Conservation (phyloP, 2,113 vertebrate genomes). For the Sula dactylatra region DNA sequence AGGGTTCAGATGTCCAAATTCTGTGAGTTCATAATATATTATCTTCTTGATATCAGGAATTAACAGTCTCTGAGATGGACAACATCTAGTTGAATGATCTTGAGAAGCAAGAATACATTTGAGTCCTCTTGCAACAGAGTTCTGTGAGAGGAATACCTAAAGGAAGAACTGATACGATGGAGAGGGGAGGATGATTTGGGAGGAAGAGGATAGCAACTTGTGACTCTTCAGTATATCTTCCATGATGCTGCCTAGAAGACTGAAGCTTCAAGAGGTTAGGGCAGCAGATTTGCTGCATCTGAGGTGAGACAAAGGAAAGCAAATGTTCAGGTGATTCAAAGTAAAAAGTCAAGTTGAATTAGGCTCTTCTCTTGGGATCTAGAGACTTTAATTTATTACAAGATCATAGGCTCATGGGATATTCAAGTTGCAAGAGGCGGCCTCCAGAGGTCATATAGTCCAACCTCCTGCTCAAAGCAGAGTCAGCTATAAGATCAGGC, state of each 20-base stretch:
- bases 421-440: neutral
- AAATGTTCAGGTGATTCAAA: neutral
- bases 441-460: neutral
- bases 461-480: neutral
- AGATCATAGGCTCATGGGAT: neutral
- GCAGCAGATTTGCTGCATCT: neutral
- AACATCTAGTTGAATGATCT: neutral
- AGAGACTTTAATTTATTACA: neutral
- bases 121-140: neutral
- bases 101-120: neutral
- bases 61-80: neutral
- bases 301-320: neutral
- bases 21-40: neutral
- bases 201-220: neutral
- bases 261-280: neutral
- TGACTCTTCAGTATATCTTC: neutral
- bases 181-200: neutral
- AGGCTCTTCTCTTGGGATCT: neutral
- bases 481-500: neutral
- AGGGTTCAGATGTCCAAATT: neutral
- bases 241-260: rapidly evolving
- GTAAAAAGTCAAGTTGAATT: neutral
- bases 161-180: neutral
- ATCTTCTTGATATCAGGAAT: neutral
- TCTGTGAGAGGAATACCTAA: neutral